A percentile compares a stretch with the other conserved stretches of the same genome.
phyloP scores from a whole-genome alignment of 2,797 vertebrate species.

The Sarcophilus harrisii region DNA sequence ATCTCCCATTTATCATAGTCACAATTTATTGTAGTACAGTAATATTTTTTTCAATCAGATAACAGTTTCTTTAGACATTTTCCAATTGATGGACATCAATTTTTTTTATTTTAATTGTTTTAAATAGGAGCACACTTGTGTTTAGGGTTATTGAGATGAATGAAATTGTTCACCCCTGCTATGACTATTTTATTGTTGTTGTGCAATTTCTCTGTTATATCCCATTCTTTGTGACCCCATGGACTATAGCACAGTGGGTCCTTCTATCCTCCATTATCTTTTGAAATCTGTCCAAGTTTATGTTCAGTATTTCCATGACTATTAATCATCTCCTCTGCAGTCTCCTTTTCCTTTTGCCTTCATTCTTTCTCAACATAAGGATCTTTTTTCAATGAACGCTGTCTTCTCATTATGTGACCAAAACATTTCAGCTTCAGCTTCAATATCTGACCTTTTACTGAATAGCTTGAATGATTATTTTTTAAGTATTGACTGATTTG shows the following conservation, averaged over 20 bases:
- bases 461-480: not conserved
- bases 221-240: not conserved
- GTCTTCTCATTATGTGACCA: not conserved
- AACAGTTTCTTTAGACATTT: not conserved
- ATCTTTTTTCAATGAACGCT: not conserved
- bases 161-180: constrained; percentile 57
- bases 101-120: constrained; percentile 53
- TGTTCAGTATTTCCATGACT: not conserved
- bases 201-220: not conserved
- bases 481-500: not conserved
- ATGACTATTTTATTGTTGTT: constrained; percentile 31
- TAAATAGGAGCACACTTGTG: not conserved
- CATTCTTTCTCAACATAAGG: not conserved
- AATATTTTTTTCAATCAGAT: not conserved
- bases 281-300: too few species aligned
- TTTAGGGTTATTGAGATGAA: constrained; percentile 45
- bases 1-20: not conserved
- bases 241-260: not conserved
- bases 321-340: not conserved
- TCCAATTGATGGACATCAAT: not conserved
- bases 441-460: too few species aligned
- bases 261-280: too few species aligned
- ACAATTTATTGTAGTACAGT: not conserved
- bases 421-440: too few species aligned
- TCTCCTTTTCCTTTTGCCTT: not conserved